Evolutionary conservation across 2,888 invertebrate genomes (phyloP), one percentile per base, ranked within the genome.

Genomic region (Amblyteles armatorius): DNA sequence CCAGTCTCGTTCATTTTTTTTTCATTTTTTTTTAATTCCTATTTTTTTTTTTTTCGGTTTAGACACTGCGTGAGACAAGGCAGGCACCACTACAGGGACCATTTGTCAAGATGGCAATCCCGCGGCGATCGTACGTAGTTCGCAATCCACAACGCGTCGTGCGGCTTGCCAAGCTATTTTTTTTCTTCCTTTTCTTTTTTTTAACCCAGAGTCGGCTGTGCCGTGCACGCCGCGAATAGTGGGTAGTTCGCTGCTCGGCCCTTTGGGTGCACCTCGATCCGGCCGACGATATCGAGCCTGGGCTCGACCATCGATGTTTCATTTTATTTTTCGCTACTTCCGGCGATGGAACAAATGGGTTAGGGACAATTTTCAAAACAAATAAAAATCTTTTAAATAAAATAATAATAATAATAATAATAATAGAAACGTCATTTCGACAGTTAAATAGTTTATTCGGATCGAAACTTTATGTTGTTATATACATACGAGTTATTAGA

Each of bases 401-500:
- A 52, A 19, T 52, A 19, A 19, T 7, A 52, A 4, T 5, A 52
- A 16, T 9, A 29, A 63, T 26, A 26, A 40, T 44, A 69, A 26
- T 19, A 33, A 16, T 19, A 55, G 44, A 69, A 16, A 36, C 73
- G 11, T 26, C 52, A n/a, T 26, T 85, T 87, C 88, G 92, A 93
- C 92, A 93, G 91, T 90, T 92, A 92, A 92, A 92, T 91, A 91
- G 90, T 93, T 93, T 93, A 93, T 93, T 93, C 87, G 88, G 90
- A 92, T 92, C 90, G 89, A 92, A 92, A 92, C 88, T 90, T 90
- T 89, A 89, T 71, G 81, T 81, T 90, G 88, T 88, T 93, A 92
- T 92, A 92, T 92, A 93, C 92, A 92, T 92, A 92, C 89, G 91
- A 90, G 90, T 90, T 91, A 90, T 88, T 91, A 91, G 90, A 92